A percentile compares a stretch with the other conserved stretches of the same genome.
Evolutionary conservation across 2,888 invertebrate species (phyloP).

Genomic region (Myopa tessellatipennis): DNA sequence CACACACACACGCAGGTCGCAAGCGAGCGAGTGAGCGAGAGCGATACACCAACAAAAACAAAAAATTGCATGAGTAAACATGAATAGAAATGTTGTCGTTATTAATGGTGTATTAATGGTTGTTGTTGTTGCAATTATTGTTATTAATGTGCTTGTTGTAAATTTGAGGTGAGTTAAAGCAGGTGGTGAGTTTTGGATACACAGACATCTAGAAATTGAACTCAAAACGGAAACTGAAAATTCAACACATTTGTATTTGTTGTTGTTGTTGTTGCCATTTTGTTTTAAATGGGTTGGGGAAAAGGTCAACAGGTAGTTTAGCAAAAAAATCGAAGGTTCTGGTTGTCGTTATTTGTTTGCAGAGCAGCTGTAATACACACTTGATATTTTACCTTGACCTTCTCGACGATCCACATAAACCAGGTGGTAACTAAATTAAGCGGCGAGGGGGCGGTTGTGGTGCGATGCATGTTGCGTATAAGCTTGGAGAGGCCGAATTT

Average conservation of each 20-base stretch:
- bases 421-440: conserved; percentile 96
- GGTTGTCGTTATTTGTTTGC: conserved; percentile 31
- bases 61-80: conserved; percentile 38
- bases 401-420: conserved; percentile 85
- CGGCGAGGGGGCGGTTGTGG: conserved; percentile 97
- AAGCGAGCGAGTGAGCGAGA: conserved; percentile 45
- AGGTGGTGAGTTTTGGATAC: neutral
- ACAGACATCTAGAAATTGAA: conserved; percentile 30
- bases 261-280: conserved; percentile 60
- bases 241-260: neutral
- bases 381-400: conserved; percentile 76
- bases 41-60: conserved; percentile 47
- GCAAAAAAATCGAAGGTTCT: conserved; percentile 10
- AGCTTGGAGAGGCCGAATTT: conserved; percentile 98
- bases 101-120: neutral
- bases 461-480: conserved; percentile 98
- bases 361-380: conserved; percentile 56
- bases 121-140: conserved; percentile 58
- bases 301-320: conserved; percentile 57
- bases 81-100: conserved; percentile 49
- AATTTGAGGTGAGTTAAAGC: conserved; percentile 1
- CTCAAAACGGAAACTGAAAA: neutral
- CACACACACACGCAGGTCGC: conserved; percentile 24
- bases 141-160: neutral
- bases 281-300: conserved; percentile 67